Conservation (phyloP, 2,888 invertebrate genomes). For the Athetis lepigone region DNA sequence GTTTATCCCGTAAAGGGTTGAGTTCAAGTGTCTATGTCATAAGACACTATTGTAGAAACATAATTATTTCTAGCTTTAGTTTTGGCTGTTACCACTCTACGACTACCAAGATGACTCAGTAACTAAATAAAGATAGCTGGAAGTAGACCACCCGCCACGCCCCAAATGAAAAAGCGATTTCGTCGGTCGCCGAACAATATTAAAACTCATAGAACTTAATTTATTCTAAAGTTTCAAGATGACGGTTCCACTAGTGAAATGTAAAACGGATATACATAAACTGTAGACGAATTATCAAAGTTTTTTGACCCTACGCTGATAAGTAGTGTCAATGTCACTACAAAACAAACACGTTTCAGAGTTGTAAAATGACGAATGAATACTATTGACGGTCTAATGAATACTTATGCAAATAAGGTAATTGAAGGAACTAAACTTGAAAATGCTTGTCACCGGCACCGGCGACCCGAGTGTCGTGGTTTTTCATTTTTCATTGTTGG, state of each 20-base stretch:
- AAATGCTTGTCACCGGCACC: constrained; percentile 20
- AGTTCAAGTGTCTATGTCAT: too few species aligned
- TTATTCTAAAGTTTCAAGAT: background rate
- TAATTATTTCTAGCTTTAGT: too few species aligned
- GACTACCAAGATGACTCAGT: too few species aligned
- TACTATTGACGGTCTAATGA: constrained; percentile 16
- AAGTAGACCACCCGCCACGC: constrained; percentile 33
- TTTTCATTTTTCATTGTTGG: background rate
- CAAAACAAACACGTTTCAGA: constrained; percentile 28
- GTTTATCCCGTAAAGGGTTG: too few species aligned
- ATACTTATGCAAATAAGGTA: constrained; percentile 28
- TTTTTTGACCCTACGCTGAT: constrained; percentile 49
- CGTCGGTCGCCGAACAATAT: constrained; percentile 7
- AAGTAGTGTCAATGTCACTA: constrained; percentile 46
- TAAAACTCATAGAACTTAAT: constrained; percentile 2
- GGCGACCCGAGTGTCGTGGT: background rate
- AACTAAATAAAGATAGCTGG: too few species aligned
- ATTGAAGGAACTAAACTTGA: constrained; percentile 15
- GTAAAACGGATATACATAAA: too few species aligned
- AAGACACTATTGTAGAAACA: too few species aligned
- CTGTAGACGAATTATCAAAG: constrained; percentile 19
- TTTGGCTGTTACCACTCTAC: too few species aligned
- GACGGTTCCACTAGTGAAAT: too few species aligned
- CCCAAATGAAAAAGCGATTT: constrained; percentile 22
- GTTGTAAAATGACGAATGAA: constrained; percentile 29